Percentiles rank a stretch among this genome's conserved stretches.
phyloP scores from a whole-genome alignment of 2,797 vertebrate genomes.

The Bufotes viridis region DNA sequence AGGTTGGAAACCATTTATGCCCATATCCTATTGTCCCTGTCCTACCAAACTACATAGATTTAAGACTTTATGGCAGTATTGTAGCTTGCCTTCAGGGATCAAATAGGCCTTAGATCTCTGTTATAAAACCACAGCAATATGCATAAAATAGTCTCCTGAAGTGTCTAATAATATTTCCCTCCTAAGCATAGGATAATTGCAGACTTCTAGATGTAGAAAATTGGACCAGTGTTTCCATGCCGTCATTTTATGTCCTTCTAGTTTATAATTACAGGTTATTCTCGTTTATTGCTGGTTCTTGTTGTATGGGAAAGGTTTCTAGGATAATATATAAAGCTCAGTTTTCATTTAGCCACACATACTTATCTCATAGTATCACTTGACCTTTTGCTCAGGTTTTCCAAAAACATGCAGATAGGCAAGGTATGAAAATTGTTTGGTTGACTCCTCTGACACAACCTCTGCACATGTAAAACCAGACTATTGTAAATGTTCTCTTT shows the following conservation, averaged over 20 bases:
- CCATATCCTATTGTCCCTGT: background rate
- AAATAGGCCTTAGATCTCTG: background rate
- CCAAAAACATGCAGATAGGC: background rate
- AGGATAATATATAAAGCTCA: background rate
- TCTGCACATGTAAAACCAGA: background rate
- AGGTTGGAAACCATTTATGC: background rate
- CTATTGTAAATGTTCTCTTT: no score
- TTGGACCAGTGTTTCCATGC: constrained; percentile 6
- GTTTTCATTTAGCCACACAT: background rate
- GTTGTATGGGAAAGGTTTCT: background rate
- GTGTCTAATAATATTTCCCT: constrained; percentile 6
- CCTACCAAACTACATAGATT: background rate
- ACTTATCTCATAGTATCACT: background rate
- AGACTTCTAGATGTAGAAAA: constrained; percentile 11
- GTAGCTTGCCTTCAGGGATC: background rate
- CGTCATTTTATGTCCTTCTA: constrained; percentile 21
- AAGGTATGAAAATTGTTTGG: background rate
- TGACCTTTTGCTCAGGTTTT: background rate
- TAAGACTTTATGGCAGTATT: background rate
- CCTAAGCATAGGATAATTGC: constrained; percentile 9
- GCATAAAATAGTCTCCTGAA: background rate
- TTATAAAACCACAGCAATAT: constrained; percentile 11
- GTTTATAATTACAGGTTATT: constrained; percentile 11
- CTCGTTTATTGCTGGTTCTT: constrained; percentile 24
- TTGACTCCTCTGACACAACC: background rate